A percentile compares a stretch with the other conserved stretches of the same genome.
Conservation (phyloP, 2,797 vertebrate species). For the Fundulus diaphanus region DNA sequence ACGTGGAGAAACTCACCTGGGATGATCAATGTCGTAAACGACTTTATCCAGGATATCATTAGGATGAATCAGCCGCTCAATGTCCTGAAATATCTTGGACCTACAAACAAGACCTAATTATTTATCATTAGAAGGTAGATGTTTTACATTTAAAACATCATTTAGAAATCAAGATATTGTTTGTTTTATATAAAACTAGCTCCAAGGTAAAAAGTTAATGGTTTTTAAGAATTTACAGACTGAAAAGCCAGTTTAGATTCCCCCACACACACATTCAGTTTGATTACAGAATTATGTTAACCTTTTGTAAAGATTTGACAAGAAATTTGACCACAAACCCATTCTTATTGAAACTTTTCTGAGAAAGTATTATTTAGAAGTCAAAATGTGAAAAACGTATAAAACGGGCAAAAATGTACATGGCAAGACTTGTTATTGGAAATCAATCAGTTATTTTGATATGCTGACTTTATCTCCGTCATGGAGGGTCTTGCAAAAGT, state of each 20-base stretch:
- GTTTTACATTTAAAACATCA: not conserved
- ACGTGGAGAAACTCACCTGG: constrained; percentile 80
- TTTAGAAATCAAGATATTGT: not conserved
- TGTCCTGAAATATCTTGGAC: constrained; percentile 97
- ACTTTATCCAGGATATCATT: constrained; percentile 94
- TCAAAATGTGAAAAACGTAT: no score
- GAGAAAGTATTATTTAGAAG: no score
- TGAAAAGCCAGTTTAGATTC: not conserved
- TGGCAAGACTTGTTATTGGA: no score
- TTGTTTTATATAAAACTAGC: no score
- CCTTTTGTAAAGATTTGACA: no score
- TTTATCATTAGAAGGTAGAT: not conserved
- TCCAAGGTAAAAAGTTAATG: not conserved
- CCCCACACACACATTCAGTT: not conserved
- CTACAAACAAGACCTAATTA: constrained; percentile 71
- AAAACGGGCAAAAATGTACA: no score
- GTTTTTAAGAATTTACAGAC: not conserved
- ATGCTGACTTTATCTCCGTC: no score
- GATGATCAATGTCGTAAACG: constrained; percentile 93
- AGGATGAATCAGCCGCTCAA: constrained; percentile 95
- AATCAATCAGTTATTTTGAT: no score
- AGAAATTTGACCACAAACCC: no score
- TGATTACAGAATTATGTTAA: not conserved
- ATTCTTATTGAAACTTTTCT: no score
- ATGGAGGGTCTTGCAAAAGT: no score